These are phyloP conservation scores for Hepsetus odoe DNA, from an alignment of 2,113 vertebrate species.

Conservation along the genomic window DNA sequence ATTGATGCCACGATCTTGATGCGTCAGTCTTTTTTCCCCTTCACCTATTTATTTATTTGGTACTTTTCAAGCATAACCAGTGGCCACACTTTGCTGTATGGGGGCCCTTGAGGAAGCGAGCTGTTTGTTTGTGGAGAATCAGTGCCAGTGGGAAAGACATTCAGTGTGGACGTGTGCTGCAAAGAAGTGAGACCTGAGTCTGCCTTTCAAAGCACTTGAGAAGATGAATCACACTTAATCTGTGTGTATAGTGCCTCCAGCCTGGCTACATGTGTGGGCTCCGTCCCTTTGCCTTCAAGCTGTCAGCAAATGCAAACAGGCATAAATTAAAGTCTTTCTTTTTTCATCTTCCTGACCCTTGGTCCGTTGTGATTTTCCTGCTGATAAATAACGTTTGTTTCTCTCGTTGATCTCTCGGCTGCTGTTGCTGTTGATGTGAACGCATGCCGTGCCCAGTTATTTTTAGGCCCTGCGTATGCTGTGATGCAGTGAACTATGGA, in stretches of 20 bases:
- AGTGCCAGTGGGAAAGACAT: slow-evolving; percentile 39
- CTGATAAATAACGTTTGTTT: slow-evolving; percentile 33
- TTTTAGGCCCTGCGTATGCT: slow-evolving; percentile 29
- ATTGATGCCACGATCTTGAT: not conserved
- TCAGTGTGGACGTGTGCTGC: slow-evolving; percentile 24
- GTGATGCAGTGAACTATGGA: slow-evolving; percentile 23
- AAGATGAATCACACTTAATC: slow-evolving; percentile 40
- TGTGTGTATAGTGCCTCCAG: slow-evolving; percentile 20
- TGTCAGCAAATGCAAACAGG: slow-evolving; percentile 47
- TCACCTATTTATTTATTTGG: not conserved
- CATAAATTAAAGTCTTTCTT: slow-evolving; percentile 41
- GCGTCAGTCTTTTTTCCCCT: slow-evolving; percentile 10
- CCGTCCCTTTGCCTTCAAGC: slow-evolving; percentile 22
- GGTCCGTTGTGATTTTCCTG: slow-evolving; percentile 38
- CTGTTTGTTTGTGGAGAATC: slow-evolving; percentile 36
- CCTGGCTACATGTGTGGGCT: slow-evolving; percentile 32
- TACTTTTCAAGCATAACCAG: not conserved
- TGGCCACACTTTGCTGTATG: not conserved
- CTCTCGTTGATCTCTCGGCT: slow-evolving; percentile 6
- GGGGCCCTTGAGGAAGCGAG: not conserved
- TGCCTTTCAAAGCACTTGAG: slow-evolving; percentile 11
- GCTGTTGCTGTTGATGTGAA: slow-evolving; percentile 20
- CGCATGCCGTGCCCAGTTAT: slow-evolving; percentile 27
- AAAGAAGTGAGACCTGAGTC: slow-evolving; percentile 1
- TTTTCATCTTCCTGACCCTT: slow-evolving; percentile 49